Conservation (phyloP, 2,113 vertebrate species). For the Aleadryas rufinucha region DNA sequence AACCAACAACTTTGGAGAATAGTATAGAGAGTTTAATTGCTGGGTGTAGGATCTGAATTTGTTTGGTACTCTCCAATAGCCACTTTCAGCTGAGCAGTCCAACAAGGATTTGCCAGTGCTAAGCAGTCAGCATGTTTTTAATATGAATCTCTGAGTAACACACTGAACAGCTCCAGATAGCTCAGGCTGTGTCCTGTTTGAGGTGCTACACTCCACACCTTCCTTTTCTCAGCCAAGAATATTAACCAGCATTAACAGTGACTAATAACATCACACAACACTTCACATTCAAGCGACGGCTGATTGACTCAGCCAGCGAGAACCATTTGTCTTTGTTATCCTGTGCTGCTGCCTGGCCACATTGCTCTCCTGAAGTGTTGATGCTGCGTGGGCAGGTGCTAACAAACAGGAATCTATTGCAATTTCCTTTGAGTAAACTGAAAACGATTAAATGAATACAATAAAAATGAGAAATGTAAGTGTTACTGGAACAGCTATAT, state of each 20-base stretch:
- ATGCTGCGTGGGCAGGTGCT: slow-evolving; percentile 11
- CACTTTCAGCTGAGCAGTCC: not conserved
- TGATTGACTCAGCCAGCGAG: not conserved
- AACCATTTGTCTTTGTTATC: not conserved
- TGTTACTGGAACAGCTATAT: not conserved
- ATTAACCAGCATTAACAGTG: not conserved
- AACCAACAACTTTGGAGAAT: not conserved
- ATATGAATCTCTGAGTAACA: not conserved
- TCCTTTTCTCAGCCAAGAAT: not conserved
- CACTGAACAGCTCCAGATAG: not conserved
- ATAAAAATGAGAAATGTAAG: not conserved
- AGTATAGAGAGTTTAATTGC: not conserved
- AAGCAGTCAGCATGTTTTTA: not conserved
- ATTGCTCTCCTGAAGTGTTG: not conserved
- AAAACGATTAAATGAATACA: not conserved
- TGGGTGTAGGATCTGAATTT: not conserved
- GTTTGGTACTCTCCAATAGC: not conserved
- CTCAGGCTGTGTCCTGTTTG: not conserved
- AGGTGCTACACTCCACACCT: not conserved
- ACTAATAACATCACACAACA: not conserved
- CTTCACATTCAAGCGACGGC: not conserved
- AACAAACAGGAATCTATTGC: not conserved
- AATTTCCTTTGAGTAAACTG: slow-evolving; percentile 1
- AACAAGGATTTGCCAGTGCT: not conserved
- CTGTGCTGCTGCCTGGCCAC: not conserved